Evolutionary conservation across 2,113 vertebrate genomes (phyloP).

Genomic region (Hymenochirus boettgeri): DNA sequence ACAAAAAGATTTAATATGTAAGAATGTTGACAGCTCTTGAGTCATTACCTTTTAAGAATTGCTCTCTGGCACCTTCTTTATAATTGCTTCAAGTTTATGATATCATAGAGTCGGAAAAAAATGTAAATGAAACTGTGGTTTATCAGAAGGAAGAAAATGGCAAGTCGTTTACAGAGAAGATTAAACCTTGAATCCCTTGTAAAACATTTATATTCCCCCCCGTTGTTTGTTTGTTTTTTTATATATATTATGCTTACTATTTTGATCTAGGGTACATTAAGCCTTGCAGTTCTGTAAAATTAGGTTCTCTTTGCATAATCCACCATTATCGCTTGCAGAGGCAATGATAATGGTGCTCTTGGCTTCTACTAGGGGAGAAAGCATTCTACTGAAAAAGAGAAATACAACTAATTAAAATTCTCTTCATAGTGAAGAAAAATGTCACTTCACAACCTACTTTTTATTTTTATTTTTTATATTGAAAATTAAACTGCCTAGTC

Average conservation of each 20-base stretch:
- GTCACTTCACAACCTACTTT: too few relatives aligned
- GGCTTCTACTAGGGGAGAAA: background rate
- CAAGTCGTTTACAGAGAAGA: conserved; percentile 35
- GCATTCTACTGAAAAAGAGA: too few relatives aligned
- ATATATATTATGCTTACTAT: conserved; percentile 24
- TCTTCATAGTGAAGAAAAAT: too few relatives aligned
- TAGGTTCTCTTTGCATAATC: conserved; percentile 33
- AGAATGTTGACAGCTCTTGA: conserved; percentile 14
- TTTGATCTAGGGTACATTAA: conserved; percentile 35
- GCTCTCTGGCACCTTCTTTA: conserved; percentile 22
- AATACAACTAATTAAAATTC: too few relatives aligned
- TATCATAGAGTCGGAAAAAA: conserved; percentile 36
- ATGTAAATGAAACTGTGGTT: conserved; percentile 36
- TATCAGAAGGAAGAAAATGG: conserved; percentile 31
- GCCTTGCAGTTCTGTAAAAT: background rate
- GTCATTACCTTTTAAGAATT: conserved; percentile 34
- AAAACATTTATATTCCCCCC: conserved; percentile 29
- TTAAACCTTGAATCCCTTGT: conserved; percentile 35
- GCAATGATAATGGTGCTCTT: background rate
- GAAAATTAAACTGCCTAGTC: too few relatives aligned
- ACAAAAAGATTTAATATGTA: conserved; percentile 28
- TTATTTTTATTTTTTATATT: too few relatives aligned
- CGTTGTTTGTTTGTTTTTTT: conserved; percentile 7
- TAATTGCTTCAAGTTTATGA: conserved; percentile 41
- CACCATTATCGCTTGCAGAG: background rate